These are phyloP conservation scores for Alosa alosa DNA, from an alignment of 2,113 vertebrate genomes.

Conservation along the genomic window DNA sequence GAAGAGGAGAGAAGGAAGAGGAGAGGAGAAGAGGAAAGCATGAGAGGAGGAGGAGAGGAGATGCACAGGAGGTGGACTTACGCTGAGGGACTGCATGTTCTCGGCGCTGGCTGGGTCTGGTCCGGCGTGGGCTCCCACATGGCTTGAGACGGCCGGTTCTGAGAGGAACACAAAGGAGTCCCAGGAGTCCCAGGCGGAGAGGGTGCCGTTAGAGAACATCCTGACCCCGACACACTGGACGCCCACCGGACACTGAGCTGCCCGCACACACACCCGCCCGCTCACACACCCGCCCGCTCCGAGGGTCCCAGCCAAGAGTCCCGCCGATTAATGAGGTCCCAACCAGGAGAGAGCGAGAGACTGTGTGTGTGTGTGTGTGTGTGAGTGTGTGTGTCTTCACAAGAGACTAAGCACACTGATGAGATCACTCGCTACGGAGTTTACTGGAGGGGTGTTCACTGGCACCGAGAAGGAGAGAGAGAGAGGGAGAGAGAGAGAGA, in stretches of 20 bases:
- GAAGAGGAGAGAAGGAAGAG: neutral
- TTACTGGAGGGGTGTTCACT: constrained; percentile 1
- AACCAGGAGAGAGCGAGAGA: neutral
- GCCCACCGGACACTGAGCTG: neutral
- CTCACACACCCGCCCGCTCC: neutral
- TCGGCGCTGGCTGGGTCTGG: constrained; percentile 35
- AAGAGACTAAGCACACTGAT: constrained; percentile 16
- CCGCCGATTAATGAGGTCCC: neutral
- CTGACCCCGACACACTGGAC: neutral
- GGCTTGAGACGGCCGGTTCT: constrained; percentile 44
- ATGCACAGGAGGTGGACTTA: constrained; percentile 32
- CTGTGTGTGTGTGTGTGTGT: constrained; percentile 1
- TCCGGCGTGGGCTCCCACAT: constrained; percentile 26
- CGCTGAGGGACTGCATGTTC: constrained; percentile 52
- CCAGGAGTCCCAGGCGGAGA: constrained; percentile 51
- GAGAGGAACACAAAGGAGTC: constrained; percentile 54
- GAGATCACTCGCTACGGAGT: constrained; percentile 22
- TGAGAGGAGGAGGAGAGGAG: no score
- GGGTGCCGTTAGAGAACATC: constrained; percentile 50
- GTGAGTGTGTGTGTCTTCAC: neutral
- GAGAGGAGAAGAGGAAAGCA: neutral
- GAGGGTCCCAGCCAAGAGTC: neutral
- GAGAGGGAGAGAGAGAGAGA: constrained; percentile 12
- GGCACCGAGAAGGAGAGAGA: constrained; percentile 9
- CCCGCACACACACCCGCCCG: neutral